A percentile compares a stretch with the other conserved stretches of the same genome.
phyloP scores from a whole-genome alignment of 1,140 invertebrate genomes.

The Tenebrio molitor region DNA sequence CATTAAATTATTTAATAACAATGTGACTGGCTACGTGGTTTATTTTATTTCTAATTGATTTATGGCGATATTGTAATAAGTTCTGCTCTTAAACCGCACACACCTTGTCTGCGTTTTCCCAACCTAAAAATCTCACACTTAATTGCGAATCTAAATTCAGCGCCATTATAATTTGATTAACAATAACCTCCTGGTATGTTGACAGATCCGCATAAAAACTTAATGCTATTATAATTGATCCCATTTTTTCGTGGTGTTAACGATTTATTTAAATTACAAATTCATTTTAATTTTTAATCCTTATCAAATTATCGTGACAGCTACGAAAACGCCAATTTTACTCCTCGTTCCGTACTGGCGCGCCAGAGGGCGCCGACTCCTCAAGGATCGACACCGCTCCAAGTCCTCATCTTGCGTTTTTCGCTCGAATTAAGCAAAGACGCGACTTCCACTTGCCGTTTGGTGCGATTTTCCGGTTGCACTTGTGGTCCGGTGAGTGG shows the following conservation, averaged over 20 bases:
- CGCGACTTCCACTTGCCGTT: no score
- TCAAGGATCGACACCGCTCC: no score
- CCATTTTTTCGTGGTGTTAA: conserved; percentile 15
- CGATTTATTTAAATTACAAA: conserved; percentile 30
- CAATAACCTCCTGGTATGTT: neutral
- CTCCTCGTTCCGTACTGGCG: neutral
- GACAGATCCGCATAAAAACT: conserved; percentile 21
- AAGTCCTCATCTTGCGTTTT: no score
- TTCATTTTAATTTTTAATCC: conserved; percentile 34
- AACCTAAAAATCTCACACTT: no score
- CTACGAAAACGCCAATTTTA: neutral
- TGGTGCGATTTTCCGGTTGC: neutral
- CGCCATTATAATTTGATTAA: conserved; percentile 18
- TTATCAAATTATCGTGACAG: conserved; percentile 4
- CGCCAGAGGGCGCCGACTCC: no score
- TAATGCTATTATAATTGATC: conserved; percentile 30
- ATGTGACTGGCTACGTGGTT: neutral
- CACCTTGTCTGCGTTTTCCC: neutral
- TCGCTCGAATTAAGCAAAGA: no score
- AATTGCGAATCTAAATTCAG: conserved; percentile 5
- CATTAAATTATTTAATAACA: conserved; percentile 21
- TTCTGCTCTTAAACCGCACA: conserved; percentile 6
- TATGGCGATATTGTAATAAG: conserved; percentile 23
- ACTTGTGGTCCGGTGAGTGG: conserved; percentile 16
- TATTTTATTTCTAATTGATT: conserved; percentile 36